A percentile compares a stretch with the other conserved stretches of the same genome.
Conservation (phyloP, 2,888 invertebrate species). For the Cheilosia vernalis region DNA sequence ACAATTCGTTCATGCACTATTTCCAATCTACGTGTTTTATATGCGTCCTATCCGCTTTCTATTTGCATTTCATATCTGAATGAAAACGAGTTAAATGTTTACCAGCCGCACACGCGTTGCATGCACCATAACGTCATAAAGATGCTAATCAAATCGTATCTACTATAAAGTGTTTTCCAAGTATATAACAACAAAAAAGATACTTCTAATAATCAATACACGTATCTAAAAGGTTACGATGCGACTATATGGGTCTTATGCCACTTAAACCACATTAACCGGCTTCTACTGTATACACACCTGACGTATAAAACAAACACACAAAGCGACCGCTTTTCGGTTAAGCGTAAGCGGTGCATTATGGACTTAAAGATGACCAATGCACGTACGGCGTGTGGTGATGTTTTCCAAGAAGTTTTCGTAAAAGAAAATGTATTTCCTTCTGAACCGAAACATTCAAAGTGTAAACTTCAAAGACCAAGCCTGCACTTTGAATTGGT, state of each 20-base stretch:
- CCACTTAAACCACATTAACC: conserved; percentile 43
- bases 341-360: conserved; percentile 20
- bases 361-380: neutral
- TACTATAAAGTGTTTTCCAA: neutral
- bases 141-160: conserved; percentile 10
- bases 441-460: neutral
- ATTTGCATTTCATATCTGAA: conserved; percentile 6
- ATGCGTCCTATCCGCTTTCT: neutral
- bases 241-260: conserved; percentile 18
- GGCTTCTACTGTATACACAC: conserved; percentile 14
- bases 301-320: conserved; percentile 3
- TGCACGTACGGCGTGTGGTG: conserved; percentile 1
- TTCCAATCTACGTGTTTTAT: neutral
- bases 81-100: neutral
- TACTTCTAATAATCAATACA: conserved; percentile 29
- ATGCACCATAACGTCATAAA: neutral
- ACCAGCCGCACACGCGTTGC: neutral
- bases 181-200: conserved; percentile 12
- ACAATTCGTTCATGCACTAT: conserved; percentile 3
- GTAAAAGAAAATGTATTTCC: neutral
- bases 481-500: conserved; percentile 5
- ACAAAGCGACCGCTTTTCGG: neutral
- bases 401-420: conserved; percentile 16
- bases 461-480: conserved; percentile 4
- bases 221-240: conserved; percentile 10